Conservation (phyloP, 30 jellyfish, hydroid and myxozoan genomes). For the Pelagia noctiluca region DNA sequence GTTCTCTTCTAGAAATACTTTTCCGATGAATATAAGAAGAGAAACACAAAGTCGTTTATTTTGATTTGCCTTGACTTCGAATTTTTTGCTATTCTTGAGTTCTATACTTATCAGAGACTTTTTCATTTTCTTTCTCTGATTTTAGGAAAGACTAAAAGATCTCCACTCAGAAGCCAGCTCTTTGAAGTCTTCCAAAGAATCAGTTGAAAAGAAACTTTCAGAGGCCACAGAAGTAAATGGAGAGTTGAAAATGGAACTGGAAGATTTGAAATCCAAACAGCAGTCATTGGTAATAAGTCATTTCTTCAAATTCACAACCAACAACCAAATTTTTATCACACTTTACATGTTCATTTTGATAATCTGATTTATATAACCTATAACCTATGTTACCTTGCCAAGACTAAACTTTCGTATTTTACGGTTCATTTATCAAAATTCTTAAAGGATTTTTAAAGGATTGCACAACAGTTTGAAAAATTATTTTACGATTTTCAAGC, state of each 20-base stretch:
- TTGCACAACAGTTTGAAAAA: no score
- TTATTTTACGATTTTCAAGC: no score
- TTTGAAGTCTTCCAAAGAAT: conserved; percentile 13
- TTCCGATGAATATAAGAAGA: no score
- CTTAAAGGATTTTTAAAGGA: no score
- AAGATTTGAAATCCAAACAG: conserved; percentile 8
- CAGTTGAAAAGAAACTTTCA: conserved; percentile 39
- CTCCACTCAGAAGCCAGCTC: conserved; percentile 54
- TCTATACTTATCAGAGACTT: neutral
- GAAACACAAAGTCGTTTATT: no score
- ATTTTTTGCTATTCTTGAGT: neutral
- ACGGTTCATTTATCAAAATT: no score
- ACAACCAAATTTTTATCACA: no score
- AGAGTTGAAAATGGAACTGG: conserved; percentile 7
- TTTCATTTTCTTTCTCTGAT: neutral
- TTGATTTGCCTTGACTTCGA: neutral
- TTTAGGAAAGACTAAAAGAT: conserved; percentile 4
- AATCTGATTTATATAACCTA: no score
- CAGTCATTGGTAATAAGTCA: conserved; percentile 23
- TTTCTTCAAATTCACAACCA: neutral
- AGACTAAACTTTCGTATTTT: no score
- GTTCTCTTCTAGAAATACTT: neutral
- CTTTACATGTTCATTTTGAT: no score
- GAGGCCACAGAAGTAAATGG: conserved; percentile 33
- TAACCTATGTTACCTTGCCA: no score